A percentile compares a stretch with the other conserved stretches of the same genome.
Conservation (phyloP, 2,888 invertebrate species). For the Dolichomitus sp. region DNA sequence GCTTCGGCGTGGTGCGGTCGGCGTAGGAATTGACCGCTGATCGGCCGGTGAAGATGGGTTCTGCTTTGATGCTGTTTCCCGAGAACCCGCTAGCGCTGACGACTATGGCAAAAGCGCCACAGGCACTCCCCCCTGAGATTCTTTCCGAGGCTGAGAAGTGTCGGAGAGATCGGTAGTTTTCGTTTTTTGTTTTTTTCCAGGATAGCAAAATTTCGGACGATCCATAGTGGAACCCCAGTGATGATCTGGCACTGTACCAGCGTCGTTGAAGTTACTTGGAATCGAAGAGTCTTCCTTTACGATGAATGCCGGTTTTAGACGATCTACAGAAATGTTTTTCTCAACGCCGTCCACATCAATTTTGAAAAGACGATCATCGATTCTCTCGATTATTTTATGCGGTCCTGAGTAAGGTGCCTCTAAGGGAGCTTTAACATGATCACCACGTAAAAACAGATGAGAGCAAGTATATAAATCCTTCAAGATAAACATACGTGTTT, state of each 20-base stretch:
- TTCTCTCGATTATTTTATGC: neutral
- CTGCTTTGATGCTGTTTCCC: too few relatives aligned
- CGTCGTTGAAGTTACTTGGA: neutral
- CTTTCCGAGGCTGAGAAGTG: neutral
- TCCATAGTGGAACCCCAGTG: neutral
- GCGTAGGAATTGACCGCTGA: too few relatives aligned
- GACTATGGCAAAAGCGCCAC: too few relatives aligned
- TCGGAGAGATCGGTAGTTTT: neutral
- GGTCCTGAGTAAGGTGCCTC: slow-evolving; percentile 3
- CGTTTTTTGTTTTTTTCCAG: neutral
- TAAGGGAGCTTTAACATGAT: slow-evolving; percentile 4
- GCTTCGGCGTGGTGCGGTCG: too few relatives aligned
- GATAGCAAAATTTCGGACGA: neutral
- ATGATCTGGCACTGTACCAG: neutral
- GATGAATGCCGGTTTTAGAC: neutral
- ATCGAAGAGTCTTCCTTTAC: neutral
- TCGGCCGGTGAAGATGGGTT: too few relatives aligned
- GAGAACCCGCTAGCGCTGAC: too few relatives aligned
- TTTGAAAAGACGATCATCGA: neutral
- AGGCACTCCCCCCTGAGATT: neutral
- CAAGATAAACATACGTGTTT: neutral
- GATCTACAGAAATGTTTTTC: slow-evolving; percentile 3
- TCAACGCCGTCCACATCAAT: neutral
- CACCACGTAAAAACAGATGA: neutral
- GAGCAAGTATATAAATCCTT: neutral